Evolutionary conservation across 1,140 invertebrate species (phyloP), one percentile per base, ranked within the genome.

Genomic region (Plutomurus gul): DNA sequence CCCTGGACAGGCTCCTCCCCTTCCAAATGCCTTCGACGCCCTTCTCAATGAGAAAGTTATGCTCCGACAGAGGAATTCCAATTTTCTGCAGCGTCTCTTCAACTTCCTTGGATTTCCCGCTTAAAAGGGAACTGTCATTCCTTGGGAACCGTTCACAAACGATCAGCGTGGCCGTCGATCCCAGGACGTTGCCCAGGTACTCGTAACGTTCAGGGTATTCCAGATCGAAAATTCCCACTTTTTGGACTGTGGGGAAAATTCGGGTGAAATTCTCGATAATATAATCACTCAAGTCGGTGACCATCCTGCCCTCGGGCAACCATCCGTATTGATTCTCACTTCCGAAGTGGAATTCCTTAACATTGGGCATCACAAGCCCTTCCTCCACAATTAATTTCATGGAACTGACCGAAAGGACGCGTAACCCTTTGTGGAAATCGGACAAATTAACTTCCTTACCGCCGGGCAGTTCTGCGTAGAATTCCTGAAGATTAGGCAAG

Each of bases 271-370:
- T 72, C 18, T 43, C 36, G 1, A 72, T 27, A 10, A 72, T 40
- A 5, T 72, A 13, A 30, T 22, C 20, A 25, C 10, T 40, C 16
- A 72, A 37, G 20, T 40, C 70, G 1, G 70, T 72, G 0, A 22
- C 20, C 56, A 65, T 65, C 10, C 25, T 65, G 4, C n/a, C 36
- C 11, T 72, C 6, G 8, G 3, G 0, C 18, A 72, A 39, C 60
- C 60, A 70, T 25, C 70, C 70, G 18, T 72, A 72, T 72, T 72
- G 70, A 40, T 72, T 72, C 30, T 40, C 36, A 22, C 70, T 72
- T 22, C 70, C 70, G 20, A 72, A 72, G 25, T 39, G 25, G 18
- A 72, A 72, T 46, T 72, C 37, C 16, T 46, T 39, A 1, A 72
- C 11, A 3, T 20, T 43, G 3, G 18, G 18, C 36, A 43, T 46